Evolutionary conservation across 1,140 invertebrate genomes (phyloP), one percentile per base, ranked within the genome.

Genomic region (Drosophila sucinea): DNA sequence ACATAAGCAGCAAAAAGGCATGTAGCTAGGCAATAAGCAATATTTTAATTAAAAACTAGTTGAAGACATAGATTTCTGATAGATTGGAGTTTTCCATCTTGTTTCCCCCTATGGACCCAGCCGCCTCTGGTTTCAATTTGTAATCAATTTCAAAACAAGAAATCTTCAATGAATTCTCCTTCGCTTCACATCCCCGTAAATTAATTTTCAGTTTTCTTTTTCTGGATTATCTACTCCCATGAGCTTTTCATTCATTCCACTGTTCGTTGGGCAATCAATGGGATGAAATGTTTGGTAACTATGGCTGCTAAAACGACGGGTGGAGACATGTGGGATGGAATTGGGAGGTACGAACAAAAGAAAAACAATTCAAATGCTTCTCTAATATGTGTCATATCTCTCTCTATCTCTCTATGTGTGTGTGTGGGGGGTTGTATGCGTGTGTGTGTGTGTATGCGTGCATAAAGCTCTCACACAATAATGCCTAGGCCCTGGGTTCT

Each of bases 341-440:
- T 5, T 41, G 10, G 17, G 6, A 11, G 29, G 55, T 32, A 41
- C 40, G 72, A 87, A 87, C 83, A 86, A 86, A 77, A 75, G 83
- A 60, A 79, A 86, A 79, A 86, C 82, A 86, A 79, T 86, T 86
- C 60, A 54, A 67, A 77, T 62, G 54, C 80, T 72, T 55, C 51
- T 65, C 60, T 35, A 64, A 70, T 65, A 70, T 56, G n/a, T 73
- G 40, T 35, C 33, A 60, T 71, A 35, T 70, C 44, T 55, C 23
- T 10, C 44, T 51, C 23, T 51, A 51, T 51, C 44, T 51, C 2
- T 51, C 8, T 17, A 57, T 73, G 33, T 69, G 66, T 35, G 70
- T 55, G 63, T 38, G 41, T 44, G 32, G 3, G 32, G 3, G 32
- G 3, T 3, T 33, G 32, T 33, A 5, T 33, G 32, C 5, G 41